Evolutionary conservation across 2,113 vertebrate species (phyloP).

Genomic region (Oryctolagus cuniculus): DNA sequence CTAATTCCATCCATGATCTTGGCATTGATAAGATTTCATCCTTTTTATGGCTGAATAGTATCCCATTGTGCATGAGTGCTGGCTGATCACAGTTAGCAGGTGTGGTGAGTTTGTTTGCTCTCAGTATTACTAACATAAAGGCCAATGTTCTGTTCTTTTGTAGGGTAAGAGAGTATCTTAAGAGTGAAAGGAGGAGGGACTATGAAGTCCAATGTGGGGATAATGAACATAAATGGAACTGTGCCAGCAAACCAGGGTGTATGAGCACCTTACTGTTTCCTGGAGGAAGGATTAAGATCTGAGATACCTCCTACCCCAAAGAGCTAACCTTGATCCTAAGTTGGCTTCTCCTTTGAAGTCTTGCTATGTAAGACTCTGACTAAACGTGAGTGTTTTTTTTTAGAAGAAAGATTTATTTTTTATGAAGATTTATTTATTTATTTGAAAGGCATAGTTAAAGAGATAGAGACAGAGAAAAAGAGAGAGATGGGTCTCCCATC

Average conservation of each 20-base stretch:
- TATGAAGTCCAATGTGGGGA: background rate
- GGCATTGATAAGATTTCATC: no score
- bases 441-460: no score
- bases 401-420: no score
- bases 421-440: no score
- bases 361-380: background rate
- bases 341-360: slow-evolving; percentile 46
- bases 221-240: background rate
- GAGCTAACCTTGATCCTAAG: background rate
- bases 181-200: background rate
- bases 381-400: no score
- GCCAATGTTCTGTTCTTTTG: slow-evolving; percentile 13
- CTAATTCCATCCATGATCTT: no score
- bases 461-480: no score
- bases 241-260: background rate
- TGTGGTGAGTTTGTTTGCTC: background rate
- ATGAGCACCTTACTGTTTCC: background rate
- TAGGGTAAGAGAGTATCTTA: background rate
- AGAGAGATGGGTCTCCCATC: no score
- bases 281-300: background rate
- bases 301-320: background rate
- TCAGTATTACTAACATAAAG: slow-evolving; percentile 33
- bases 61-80: no score
- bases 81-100: background rate
- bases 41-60: no score